Conservation (phyloP, 2,797 vertebrate species). For the Balearica regulorum region DNA sequence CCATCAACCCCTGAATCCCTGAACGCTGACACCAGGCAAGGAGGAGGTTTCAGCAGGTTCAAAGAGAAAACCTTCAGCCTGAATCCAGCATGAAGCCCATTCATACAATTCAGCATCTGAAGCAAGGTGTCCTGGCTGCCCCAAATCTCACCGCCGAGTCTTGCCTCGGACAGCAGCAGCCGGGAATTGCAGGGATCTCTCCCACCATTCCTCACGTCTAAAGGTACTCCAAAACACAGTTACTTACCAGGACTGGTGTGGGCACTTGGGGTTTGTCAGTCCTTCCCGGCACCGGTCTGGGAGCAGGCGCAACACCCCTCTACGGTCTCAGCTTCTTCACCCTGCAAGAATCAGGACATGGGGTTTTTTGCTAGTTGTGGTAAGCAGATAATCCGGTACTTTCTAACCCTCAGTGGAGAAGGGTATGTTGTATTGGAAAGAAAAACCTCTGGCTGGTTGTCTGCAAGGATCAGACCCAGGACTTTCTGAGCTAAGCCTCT, state of each 20-base stretch:
- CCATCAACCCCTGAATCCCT: neutral
- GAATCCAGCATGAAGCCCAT: accelerated
- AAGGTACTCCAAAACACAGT: neutral
- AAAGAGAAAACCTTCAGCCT: neutral
- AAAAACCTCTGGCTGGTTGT: neutral
- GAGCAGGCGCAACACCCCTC: neutral
- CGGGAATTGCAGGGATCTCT: neutral
- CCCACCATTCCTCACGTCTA: accelerated
- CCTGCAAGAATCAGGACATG: conserved; percentile 48
- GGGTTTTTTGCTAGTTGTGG: neutral
- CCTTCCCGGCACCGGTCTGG: neutral
- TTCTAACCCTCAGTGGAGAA: neutral
- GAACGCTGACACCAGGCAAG: neutral
- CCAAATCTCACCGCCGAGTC: accelerated
- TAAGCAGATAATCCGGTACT: conserved; percentile 11
- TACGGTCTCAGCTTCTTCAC: conserved; percentile 2
- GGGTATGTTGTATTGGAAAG: neutral
- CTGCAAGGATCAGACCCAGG: conserved; percentile 7
- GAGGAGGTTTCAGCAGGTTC: neutral
- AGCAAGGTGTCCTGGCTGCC: neutral
- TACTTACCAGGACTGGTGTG: conserved; percentile 31
- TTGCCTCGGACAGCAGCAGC: neutral
- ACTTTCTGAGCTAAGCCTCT: neutral
- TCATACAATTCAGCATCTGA: accelerated
- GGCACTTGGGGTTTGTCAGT: neutral